Evolutionary conservation across 2,888 invertebrate species (phyloP).

Genomic region (Schizotus pectinicornis): DNA sequence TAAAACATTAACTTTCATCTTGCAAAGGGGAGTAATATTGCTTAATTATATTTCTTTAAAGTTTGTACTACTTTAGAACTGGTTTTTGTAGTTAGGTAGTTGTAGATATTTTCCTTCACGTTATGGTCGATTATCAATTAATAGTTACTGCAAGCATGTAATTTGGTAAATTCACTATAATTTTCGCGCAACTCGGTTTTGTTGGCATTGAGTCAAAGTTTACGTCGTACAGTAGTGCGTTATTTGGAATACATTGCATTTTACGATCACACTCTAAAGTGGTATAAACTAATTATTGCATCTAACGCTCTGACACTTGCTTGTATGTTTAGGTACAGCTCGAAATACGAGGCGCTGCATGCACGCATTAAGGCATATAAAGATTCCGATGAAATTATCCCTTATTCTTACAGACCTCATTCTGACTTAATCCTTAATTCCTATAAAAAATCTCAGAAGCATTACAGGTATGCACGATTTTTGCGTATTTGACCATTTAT

Average conservation of each 20-base stretch:
- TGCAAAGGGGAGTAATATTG: constrained; percentile 28
- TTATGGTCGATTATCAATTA: constrained; percentile 9
- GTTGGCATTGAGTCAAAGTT: background rate
- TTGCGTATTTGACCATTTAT: constrained; percentile 12
- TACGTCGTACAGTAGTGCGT: background rate
- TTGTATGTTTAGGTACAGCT: constrained; percentile 77
- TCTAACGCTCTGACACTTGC: constrained; percentile 48
- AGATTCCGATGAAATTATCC: constrained; percentile 74
- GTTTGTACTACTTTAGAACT: constrained; percentile 33
- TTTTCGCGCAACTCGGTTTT: constrained; percentile 16
- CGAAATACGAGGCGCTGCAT: constrained; percentile 85
- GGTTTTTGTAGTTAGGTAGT: constrained; percentile 6
- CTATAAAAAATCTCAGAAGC: constrained; percentile 48
- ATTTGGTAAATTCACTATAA: constrained; percentile 21
- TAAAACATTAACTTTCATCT: constrained; percentile 20
- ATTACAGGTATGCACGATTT: constrained; percentile 54
- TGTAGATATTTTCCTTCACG: background rate
- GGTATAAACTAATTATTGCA: constrained; percentile 45
- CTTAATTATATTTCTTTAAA: constrained; percentile 24
- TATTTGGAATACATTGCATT: constrained; percentile 4
- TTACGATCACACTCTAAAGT: constrained; percentile 41
- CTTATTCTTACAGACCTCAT: constrained; percentile 44
- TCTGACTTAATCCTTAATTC: constrained; percentile 50
- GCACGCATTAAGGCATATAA: constrained; percentile 81
- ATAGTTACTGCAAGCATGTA: constrained; percentile 14